A percentile compares a stretch with the other conserved stretches of the same genome.
Evolutionary conservation across 2,797 vertebrate species (phyloP).

Genomic region (Pagetopsis macropterus): DNA sequence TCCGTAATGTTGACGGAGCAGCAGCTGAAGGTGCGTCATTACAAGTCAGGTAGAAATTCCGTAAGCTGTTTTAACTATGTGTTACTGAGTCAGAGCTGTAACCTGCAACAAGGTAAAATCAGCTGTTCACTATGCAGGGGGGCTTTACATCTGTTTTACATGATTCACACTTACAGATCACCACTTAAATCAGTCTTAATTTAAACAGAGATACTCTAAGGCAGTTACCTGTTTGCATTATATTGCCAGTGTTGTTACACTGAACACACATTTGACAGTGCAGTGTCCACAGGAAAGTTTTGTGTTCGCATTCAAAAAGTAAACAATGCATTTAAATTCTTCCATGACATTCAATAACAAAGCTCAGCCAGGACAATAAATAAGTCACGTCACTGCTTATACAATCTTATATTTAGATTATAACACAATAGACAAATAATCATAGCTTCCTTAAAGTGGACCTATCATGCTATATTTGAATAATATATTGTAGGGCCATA

Average conservation of each 20-base stretch:
- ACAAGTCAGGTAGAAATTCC: slow-evolving; percentile 58
- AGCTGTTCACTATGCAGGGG: slow-evolving; percentile 13
- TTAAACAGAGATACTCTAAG: not conserved
- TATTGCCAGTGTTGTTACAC: not conserved
- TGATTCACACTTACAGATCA: slow-evolving; percentile 4
- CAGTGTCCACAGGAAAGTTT: slow-evolving; percentile 20
- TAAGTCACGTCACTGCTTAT: not conserved
- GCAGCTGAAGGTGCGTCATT: slow-evolving; percentile 69
- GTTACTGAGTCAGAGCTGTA: slow-evolving; percentile 48
- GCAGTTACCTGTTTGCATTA: not conserved
- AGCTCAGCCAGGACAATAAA: not conserved
- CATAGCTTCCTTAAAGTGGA: not conserved
- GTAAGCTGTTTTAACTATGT: slow-evolving; percentile 66
- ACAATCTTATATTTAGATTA: not conserved
- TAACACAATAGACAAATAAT: not conserved
- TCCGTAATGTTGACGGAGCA: slow-evolving; percentile 67
- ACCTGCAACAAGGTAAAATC: slow-evolving; percentile 43
- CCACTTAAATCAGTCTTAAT: not conserved
- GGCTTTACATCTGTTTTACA: slow-evolving; percentile 34
- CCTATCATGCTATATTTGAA: too few relatives aligned
- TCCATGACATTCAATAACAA: slow-evolving; percentile 40
- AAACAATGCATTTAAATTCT: slow-evolving; percentile 37
- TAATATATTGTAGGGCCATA: too few relatives aligned
- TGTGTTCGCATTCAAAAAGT: slow-evolving; percentile 34
- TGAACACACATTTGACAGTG: slow-evolving; percentile 30